A percentile compares a stretch with the other conserved stretches of the same genome.
Conservation (phyloP, 35 echinoderm and acorn worm genomes). For the Apostichopus californicus region DNA sequence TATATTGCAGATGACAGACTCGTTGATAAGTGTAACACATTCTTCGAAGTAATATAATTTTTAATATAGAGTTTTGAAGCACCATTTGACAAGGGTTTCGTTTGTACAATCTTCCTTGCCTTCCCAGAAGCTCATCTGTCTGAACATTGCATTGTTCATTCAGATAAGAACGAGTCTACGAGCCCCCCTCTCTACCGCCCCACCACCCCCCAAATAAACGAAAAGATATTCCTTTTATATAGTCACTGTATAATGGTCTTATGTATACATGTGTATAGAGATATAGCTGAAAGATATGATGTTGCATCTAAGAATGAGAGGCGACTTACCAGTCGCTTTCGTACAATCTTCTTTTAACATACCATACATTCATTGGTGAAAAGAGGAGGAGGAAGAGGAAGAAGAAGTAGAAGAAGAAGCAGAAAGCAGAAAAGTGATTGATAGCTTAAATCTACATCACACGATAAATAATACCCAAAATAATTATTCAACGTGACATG, state of each 20-base stretch:
- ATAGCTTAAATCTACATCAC: background rate
- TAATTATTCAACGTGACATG: conserved; percentile 45
- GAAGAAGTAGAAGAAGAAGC: background rate
- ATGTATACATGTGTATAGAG: background rate
- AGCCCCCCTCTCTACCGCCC: too few species aligned
- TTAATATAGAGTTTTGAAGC: too few species aligned
- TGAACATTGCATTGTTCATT: too few species aligned
- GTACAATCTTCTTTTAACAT: conserved; percentile 5
- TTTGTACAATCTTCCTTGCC: too few species aligned
- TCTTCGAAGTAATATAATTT: too few species aligned
- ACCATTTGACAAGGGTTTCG: too few species aligned
- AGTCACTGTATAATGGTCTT: background rate
- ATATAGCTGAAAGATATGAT: background rate
- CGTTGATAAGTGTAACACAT: too few species aligned
- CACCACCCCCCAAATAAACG: too few species aligned
- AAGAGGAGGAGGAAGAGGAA: too few species aligned
- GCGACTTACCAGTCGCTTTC: background rate
- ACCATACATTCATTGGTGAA: conserved; percentile 7
- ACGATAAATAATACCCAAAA: conserved; percentile 40
- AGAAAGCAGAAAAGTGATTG: background rate
- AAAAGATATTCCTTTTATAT: background rate
- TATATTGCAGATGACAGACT: too few species aligned
- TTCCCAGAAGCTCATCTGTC: too few species aligned
- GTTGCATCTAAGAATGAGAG: background rate
- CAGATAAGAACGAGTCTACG: too few species aligned